Conservation (phyloP, 2,113 vertebrate genomes). For the Calidris pugnax region DNA sequence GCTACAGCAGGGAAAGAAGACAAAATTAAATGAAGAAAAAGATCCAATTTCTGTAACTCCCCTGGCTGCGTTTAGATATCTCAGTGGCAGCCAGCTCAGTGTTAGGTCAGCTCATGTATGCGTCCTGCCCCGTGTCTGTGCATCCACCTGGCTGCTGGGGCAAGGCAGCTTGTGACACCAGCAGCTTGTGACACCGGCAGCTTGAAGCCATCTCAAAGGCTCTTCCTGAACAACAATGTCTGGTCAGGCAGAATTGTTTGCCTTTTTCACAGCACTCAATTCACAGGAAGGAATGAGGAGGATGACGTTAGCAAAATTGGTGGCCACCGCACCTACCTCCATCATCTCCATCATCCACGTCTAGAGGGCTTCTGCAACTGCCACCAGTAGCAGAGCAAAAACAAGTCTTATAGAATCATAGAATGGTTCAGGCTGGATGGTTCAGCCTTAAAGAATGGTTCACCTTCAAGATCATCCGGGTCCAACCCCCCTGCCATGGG, state of each 20-base stretch:
- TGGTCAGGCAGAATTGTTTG: not conserved
- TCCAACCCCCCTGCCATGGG: too few relatives aligned
- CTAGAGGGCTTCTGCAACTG: not conserved
- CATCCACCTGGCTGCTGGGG: not conserved
- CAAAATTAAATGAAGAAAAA: constrained; percentile 1
- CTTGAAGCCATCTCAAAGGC: not conserved
- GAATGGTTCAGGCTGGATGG: too few relatives aligned
- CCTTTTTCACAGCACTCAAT: not conserved
- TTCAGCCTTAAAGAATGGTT: too few relatives aligned
- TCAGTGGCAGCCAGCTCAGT: not conserved
- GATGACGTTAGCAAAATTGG: not conserved
- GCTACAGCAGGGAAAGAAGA: not conserved
- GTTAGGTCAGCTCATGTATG: not conserved
- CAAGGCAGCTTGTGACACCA: not conserved
- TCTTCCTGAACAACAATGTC: not conserved
- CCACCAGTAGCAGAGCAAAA: not conserved
- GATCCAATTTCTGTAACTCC: not conserved
- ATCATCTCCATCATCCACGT: not conserved
- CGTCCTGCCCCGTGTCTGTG: not conserved
- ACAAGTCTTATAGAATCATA: not conserved
- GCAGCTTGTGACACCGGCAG: not conserved
- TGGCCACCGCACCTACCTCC: not conserved
- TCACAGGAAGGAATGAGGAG: not conserved
- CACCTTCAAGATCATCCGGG: too few relatives aligned
- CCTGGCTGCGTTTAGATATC: not conserved